phyloP scores from a whole-genome alignment of 2,797 vertebrate genomes.

The Spondyliosoma cantharus region DNA sequence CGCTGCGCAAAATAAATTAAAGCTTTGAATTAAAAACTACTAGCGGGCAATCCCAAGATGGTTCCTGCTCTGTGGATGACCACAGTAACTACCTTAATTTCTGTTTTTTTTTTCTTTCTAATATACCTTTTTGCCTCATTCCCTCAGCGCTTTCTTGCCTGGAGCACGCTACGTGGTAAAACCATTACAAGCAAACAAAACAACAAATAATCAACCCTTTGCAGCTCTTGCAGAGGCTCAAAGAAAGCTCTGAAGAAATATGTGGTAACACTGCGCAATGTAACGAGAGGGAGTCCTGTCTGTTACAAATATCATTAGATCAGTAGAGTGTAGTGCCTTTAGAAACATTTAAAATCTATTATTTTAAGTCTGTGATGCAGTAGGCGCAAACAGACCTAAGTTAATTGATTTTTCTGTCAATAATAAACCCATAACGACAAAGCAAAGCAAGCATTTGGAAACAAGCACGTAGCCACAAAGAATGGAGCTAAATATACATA shows the following conservation, averaged over 20 bases:
- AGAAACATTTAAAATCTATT: not conserved
- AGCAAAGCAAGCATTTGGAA: not conserved
- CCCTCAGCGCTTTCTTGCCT: not conserved
- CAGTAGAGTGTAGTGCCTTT: not conserved
- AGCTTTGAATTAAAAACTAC: slow-evolving; percentile 20
- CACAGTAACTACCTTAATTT: not conserved
- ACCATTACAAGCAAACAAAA: not conserved
- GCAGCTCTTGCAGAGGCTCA: not conserved
- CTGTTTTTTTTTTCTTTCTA: slow-evolving; percentile 4
- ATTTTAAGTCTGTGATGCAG: not conserved
- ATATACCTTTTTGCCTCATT: not conserved
- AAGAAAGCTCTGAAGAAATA: not conserved
- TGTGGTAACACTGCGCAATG: not conserved
- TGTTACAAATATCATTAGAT: not conserved
- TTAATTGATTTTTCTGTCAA: not conserved
- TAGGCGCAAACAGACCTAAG: not conserved
- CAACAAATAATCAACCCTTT: not conserved
- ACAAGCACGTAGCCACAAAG: not conserved
- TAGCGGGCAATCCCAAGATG: not conserved
- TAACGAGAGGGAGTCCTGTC: not conserved
- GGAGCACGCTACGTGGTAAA: not conserved
- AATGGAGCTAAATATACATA: too few species aligned
- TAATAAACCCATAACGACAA: not conserved
- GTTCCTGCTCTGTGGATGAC: slow-evolving; percentile 3
- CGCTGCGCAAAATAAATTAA: slow-evolving; percentile 31